Conservation (phyloP, 2,888 invertebrate genomes). For the Spatulosminthurus flaviceps region DNA sequence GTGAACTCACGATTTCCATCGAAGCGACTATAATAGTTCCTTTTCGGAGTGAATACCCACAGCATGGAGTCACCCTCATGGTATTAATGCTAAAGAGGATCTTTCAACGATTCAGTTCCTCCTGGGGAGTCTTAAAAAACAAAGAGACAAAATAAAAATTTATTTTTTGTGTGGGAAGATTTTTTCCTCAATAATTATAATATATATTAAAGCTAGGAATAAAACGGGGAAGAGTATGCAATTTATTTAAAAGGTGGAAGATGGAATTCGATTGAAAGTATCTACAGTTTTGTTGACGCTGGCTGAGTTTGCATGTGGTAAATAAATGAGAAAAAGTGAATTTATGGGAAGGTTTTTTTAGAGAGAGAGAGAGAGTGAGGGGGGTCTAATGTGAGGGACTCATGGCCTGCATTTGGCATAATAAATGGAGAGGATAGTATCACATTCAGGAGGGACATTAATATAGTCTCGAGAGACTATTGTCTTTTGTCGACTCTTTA, state of each 20-base stretch:
- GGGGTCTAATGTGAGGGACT: background rate
- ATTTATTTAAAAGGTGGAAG: too few species aligned
- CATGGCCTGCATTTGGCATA: slow-evolving; percentile 13
- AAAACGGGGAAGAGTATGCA: too few species aligned
- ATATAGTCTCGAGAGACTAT: background rate
- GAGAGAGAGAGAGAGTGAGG: too few species aligned
- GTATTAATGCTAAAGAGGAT: too few species aligned
- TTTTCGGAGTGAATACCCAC: slow-evolving; percentile 49
- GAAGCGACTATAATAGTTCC: slow-evolving; percentile 50
- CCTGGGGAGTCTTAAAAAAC: too few species aligned
- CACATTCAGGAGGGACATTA: slow-evolving; percentile 4
- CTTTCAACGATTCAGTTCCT: too few species aligned
- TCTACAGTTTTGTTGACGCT: too few species aligned
- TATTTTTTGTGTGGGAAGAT: too few species aligned
- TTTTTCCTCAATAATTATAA: too few species aligned
- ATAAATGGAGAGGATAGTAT: slow-evolving; percentile 4
- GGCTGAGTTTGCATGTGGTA: background rate
- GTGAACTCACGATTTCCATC: slow-evolving; percentile 55
- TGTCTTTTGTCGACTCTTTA: slow-evolving; percentile 12
- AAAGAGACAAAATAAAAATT: too few species aligned
- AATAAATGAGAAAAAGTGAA: background rate
- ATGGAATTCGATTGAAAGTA: too few species aligned
- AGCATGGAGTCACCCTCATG: slow-evolving; percentile 50
- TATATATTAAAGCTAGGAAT: too few species aligned
- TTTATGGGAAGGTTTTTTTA: background rate